These are phyloP conservation scores for Scaptomyza pallida DNA, from an alignment of 1,140 invertebrate species.

Conservation along the genomic window DNA sequence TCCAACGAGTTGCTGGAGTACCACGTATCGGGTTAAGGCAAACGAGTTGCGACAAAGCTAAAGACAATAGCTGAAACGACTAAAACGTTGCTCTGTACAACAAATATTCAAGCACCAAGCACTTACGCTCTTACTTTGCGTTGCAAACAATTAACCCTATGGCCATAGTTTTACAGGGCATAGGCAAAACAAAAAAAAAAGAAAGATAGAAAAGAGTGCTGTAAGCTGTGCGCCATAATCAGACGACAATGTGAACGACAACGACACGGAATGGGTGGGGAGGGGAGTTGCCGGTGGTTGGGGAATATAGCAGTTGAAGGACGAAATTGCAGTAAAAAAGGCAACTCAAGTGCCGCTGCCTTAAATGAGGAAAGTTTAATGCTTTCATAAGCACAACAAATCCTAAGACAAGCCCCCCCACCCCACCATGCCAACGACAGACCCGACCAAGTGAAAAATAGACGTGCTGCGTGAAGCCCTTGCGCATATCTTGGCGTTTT, in stretches of 20 bases:
- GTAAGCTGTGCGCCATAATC: slow-evolving; percentile 64
- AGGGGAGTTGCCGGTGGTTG: slow-evolving; percentile 2
- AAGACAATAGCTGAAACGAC: not conserved
- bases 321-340: slow-evolving; percentile 80
- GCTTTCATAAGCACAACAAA: slow-evolving; percentile 82
- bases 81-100: slow-evolving; percentile 23
- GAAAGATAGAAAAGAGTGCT: slow-evolving; percentile 35
- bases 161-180: not conserved
- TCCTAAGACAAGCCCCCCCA: slow-evolving; percentile 71
- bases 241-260: slow-evolving; percentile 54
- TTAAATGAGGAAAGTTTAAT: slow-evolving; percentile 83
- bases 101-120: too few relatives aligned
- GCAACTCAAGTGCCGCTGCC: slow-evolving; percentile 75
- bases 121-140: too few relatives aligned
- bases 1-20: slow-evolving; percentile 39
- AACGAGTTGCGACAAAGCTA: slow-evolving; percentile 11
- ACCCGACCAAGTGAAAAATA: slow-evolving; percentile 73
- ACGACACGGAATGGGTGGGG: slow-evolving; percentile 1
- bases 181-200: too few relatives aligned
- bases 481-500: slow-evolving; percentile 71
- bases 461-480: slow-evolving; percentile 73
- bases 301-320: slow-evolving; percentile 38
- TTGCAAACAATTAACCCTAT: not conserved
- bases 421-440: too few relatives aligned
- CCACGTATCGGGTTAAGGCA: slow-evolving; percentile 65